Evolutionary conservation across 2,888 invertebrate genomes (phyloP).

Genomic region (Agrochola lota): DNA sequence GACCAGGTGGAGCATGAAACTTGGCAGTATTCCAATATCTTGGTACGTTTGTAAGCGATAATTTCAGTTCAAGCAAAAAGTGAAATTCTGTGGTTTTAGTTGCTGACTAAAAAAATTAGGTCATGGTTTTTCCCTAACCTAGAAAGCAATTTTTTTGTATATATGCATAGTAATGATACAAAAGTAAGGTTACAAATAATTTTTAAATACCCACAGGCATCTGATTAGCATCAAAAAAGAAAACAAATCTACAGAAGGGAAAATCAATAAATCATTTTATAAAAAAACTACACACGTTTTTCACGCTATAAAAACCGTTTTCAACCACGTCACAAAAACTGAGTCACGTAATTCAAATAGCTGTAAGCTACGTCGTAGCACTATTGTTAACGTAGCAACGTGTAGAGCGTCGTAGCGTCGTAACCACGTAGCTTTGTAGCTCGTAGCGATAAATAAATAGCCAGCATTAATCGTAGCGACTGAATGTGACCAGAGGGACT

Average conservation of each 20-base stretch:
- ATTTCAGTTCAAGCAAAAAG: background rate
- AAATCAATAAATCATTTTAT: background rate
- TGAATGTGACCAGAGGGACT: slow-evolving; percentile 42
- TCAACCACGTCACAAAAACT: slow-evolving; percentile 10
- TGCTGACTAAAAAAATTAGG: background rate
- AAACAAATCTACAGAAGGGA: background rate
- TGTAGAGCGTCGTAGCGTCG: slow-evolving; percentile 42
- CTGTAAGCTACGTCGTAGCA: slow-evolving; percentile 46
- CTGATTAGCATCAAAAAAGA: background rate
- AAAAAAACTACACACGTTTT: background rate
- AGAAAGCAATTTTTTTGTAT: too few species aligned
- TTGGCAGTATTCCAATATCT: slow-evolving; percentile 40
- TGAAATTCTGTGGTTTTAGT: background rate
- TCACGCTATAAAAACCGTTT: slow-evolving; percentile 12
- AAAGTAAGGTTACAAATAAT: background rate
- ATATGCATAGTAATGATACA: too few species aligned
- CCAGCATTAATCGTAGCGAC: slow-evolving; percentile 45
- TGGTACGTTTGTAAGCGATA: slow-evolving; percentile 13
- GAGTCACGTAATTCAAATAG: slow-evolving; percentile 41
- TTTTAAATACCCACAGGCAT: background rate
- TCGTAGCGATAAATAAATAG: slow-evolving; percentile 56
- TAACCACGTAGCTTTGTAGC: slow-evolving; percentile 50
- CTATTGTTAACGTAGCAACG: slow-evolving; percentile 10
- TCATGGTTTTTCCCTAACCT: too few species aligned
- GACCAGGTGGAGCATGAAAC: slow-evolving; percentile 32